A percentile compares a stretch with the other conserved stretches of the same genome.
These are phyloP conservation scores for Conus ventricosus DNA, from an alignment of 1,140 invertebrate species.

Conservation along the genomic window DNA sequence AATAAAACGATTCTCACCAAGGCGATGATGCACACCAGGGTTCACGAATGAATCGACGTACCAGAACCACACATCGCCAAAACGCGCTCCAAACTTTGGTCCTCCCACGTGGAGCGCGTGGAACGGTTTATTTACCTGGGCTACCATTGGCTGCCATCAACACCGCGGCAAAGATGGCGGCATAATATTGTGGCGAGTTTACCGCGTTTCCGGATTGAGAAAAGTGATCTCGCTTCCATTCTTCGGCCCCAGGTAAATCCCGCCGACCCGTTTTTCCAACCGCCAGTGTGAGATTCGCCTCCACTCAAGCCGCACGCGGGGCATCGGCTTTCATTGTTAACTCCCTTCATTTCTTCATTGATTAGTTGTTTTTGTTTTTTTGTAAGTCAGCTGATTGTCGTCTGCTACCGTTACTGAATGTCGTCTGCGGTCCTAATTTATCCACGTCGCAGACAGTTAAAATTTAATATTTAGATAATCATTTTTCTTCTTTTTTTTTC, in stretches of 20 bases:
- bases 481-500: too few relatives aligned
- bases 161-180: slow-evolving; percentile 5
- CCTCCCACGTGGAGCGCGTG: not conserved
- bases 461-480: too few relatives aligned
- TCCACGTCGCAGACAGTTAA: not conserved
- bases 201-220: not conserved
- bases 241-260: not conserved
- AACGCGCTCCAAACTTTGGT: not conserved
- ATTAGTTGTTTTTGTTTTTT: not conserved
- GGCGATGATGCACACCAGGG: not conserved
- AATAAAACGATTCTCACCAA: not conserved
- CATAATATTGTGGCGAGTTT: slow-evolving; percentile 13
- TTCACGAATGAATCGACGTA: not conserved
- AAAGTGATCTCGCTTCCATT: not conserved
- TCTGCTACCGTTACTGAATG: not conserved
- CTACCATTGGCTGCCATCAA: slow-evolving; percentile 25
- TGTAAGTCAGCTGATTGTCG: not conserved
- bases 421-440: not conserved
- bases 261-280: not conserved
- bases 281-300: slow-evolving; percentile 3
- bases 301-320: slow-evolving; percentile 1
- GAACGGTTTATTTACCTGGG: not conserved
- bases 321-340: not conserved
- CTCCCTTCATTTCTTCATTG: not conserved
- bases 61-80: not conserved